Evolutionary conservation across 1,140 invertebrate species (phyloP), one percentile per base, ranked within the genome.

Genomic region (Brachionus plicatilis): DNA sequence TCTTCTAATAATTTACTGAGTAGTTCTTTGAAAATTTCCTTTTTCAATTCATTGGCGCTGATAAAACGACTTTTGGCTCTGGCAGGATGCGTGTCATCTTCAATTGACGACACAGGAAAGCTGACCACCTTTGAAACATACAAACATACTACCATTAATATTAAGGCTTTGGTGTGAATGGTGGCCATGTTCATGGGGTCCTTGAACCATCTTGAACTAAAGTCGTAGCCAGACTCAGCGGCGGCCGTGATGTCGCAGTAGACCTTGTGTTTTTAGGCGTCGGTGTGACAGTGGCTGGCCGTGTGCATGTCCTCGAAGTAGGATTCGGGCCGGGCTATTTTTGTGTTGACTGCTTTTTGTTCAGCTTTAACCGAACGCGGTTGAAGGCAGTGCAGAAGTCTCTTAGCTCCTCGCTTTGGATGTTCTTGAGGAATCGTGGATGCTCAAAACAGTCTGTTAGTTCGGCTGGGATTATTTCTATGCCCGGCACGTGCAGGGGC

Each of bases 221-320:
- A 98, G 88, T 98, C 96, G 95, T 95, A 97, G 2, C 95, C 96
- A 0, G 94, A 95, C 88, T 98, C 95, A 0, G 95, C 95, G 0
- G 94, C 95, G 0, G 95, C 93, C 87, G 95, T 95, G 2, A 96
- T 87, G 88, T 96, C 93, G 0, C 93, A 91, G 86, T 94, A 96
- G 85, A 94, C 91, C 66, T 92, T 91, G 85, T 94, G 92, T 87
- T 85, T 86, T n/a, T 86, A 85, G 12, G 50, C 84, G 53, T 37
- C 17, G 45, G 80, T 72, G 37, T 68, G 53, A 2, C 29, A 50
- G 27, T 79, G 27, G 33, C 66, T 68, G 33, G 66, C 27, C 14
- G 66, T 84, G 47, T 87, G 86, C n/a, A 86, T 33, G 85, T 89
- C 93, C 90, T 93, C 95, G 87, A 93, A 92, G 89, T 95, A 96